These are phyloP conservation scores for Drosophila paulistorum DNA, from an alignment of 1,140 invertebrate species.

Conservation along the genomic window DNA sequence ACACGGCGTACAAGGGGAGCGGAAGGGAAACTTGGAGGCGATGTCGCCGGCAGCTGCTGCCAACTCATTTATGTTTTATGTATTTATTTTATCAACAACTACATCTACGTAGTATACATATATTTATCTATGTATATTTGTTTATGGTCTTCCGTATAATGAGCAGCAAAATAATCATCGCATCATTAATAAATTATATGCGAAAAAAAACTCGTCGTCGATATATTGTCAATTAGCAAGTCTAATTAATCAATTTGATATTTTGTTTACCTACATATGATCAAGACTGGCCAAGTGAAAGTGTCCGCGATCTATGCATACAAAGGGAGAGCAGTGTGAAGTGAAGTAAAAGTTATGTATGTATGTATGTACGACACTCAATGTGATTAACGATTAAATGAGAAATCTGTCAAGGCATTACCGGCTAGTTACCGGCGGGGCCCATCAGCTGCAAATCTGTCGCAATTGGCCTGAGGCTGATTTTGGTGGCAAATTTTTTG, in stretches of 20 bases:
- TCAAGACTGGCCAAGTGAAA: too few relatives aligned
- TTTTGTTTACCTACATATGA: conserved; percentile 2
- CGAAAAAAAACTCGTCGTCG: neutral
- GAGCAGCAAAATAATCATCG: conserved; percentile 1
- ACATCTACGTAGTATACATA: neutral
- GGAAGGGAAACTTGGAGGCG: neutral
- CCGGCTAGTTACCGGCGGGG: neutral
- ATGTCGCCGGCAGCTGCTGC: neutral
- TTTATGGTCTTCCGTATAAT: neutral
- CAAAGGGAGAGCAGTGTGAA: neutral
- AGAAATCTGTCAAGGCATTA: conserved; percentile 3
- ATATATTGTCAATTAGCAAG: conserved; percentile 13
- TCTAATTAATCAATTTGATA: conserved; percentile 6
- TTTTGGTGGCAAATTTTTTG: too few relatives aligned
- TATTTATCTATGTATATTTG: neutral
- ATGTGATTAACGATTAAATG: conserved; percentile 8
- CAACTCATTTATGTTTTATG: too few relatives aligned
- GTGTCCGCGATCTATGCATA: too few relatives aligned
- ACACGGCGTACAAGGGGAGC: neutral
- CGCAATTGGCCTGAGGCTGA: too few relatives aligned
- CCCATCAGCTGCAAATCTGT: too few relatives aligned
- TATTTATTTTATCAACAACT: neutral
- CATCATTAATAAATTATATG: conserved; percentile 4
- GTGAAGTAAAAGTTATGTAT: conserved; percentile 6
- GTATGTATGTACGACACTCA: neutral